Evolutionary conservation across 2,113 vertebrate genomes (phyloP), one percentile per base, ranked within the genome.

Genomic region (Grammomys dolichurus): DNA sequence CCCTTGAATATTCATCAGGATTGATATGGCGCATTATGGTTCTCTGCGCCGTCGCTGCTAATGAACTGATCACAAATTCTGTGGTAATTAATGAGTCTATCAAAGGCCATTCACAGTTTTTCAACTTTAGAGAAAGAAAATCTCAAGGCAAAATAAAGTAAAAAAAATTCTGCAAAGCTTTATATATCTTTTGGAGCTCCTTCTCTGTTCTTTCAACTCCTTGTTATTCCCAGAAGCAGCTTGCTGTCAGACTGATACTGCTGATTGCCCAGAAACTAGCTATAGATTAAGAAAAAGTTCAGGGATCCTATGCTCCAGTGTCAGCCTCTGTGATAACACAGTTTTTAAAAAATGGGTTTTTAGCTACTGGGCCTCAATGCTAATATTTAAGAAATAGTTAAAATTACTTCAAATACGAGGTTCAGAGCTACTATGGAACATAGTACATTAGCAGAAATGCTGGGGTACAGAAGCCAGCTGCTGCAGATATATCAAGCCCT

Each of bases 1-100:
- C 94, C 70, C 72, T 9, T 92, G 95, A 90, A 88, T 96, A 91
- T 69, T 93, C 60, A 48, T 95, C 43, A 94, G 40, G 48, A 82
- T 63, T 70, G 19, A 76, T 89, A 82, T 7, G 26, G 36, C 0
- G 3, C 60, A 65, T 92, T 78, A 85, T 89, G 28, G 14, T 94
- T 92, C 46, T 67, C 90, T 93, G 46, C 5, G 78, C 26, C 33
- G 95, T 75, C 84, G 73, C 75, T 89, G 48, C 31, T 96, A 95
- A 86, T 85, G 54, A 95, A 56, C 87, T 73, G 72, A 90, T 93
- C 46, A 85, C 46, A 92, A 6, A 51, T 86, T 60, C 67, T 95
- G 67, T 82, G 80, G 48, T 65, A 90, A 94, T 86, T 91, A 33
- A 22, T 85, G 76, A 54, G 17, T 65, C 17, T 86, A 87, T 63